Base-by-base conservation (phyloP, 2,113 vertebrate genomes). In the Festucalex cinctus region DNA sequence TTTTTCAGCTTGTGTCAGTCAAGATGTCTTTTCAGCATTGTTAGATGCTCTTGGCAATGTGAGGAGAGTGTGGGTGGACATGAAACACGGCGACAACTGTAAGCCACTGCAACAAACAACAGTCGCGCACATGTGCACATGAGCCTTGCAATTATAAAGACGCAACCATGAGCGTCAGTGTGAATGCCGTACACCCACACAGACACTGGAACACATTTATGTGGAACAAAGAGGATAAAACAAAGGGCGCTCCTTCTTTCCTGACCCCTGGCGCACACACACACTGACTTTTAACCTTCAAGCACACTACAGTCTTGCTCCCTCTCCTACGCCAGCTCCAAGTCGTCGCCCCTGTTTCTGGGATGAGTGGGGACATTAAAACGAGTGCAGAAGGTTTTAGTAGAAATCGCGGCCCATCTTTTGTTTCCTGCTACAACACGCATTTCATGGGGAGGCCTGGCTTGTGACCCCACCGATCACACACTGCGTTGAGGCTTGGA, bases 381-480 rank as follows among this genome's bases (percentile, higher is more conserved):
- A 66, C 70, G 75, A 70, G 66, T 79, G 68, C 66, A 17, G 71
- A 69, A 74, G 57, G 77, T 82, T 61, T 73, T 66, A 72, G 76
- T 73, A 24, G 71, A 77, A 72, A 81, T 44, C 63, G 81, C 76
- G 87, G 84, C 76, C 73, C 77, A 78, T 75, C 86, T 86, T 90
- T 90, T 91, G 84, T 90, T 91, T 90, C 79, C 84, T 87, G 83
- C 87, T 89, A 88, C 88, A 88, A 88, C 88, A 86, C 84, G 74
- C 83, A 82, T 88, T 89, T 90, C 82, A 88, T 83, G 65, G 79
- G 84, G 75, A 82, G 87, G 83, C 82, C 86, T 89, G 85, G 79
- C 87, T 91, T 90, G 83, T 91, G 88, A 91, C 88, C 89, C 85
- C 48, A 71, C 68, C 35, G 69, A 84, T 86, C 83, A 76, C 87